phyloP scores from a whole-genome alignment of 2,113 vertebrate species.

The Cygnus atratus region DNA sequence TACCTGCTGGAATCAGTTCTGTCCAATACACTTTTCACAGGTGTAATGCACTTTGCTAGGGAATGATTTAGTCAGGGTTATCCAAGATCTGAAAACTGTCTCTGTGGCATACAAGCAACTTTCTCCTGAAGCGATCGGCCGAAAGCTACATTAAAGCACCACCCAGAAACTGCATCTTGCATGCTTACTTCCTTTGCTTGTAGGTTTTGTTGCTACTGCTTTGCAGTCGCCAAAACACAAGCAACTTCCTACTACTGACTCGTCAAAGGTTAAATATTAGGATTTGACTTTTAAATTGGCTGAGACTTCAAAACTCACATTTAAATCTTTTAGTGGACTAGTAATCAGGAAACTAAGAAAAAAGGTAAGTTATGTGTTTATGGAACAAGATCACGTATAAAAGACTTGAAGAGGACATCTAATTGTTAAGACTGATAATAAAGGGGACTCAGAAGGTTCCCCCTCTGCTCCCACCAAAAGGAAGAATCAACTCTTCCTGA shows the following conservation, averaged over 20 bases:
- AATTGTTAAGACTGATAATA: neutral
- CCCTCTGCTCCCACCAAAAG: neutral
- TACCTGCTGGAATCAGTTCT: neutral
- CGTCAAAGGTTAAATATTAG: neutral
- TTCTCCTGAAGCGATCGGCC: neutral
- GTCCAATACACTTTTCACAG: neutral
- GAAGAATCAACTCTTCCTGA: neutral
- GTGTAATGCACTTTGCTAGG: neutral
- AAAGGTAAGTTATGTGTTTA: neutral
- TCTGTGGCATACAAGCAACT: neutral
- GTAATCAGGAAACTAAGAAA: neutral
- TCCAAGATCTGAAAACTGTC: neutral
- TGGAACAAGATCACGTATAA: neutral
- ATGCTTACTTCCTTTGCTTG: neutral
- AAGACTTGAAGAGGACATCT: neutral
- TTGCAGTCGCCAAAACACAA: neutral
- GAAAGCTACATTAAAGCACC: neutral
- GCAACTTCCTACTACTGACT: neutral
- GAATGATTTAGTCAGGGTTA: neutral
- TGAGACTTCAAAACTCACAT: neutral
- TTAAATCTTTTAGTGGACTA: neutral
- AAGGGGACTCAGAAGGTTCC: neutral
- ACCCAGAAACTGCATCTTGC: neutral
- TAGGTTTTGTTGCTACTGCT: neutral
- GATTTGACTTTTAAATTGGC: neutral